Evolutionary conservation across 2,888 invertebrate species (phyloP).

Genomic region (Nebria brevicollis): DNA sequence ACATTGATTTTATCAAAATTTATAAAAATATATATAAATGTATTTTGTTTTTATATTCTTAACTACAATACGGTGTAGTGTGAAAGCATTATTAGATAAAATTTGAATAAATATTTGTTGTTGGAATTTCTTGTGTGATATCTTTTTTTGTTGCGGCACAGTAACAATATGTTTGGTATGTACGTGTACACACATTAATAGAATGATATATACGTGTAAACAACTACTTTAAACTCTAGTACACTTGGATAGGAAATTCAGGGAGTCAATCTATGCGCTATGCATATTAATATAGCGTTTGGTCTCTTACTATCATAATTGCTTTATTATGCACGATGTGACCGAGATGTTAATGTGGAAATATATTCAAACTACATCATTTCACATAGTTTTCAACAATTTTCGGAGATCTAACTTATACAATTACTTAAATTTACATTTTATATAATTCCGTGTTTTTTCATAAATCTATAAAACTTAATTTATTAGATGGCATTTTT

Average conservation of each 20-base stretch:
- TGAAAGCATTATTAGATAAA: too few relatives aligned
- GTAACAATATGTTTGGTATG: background rate
- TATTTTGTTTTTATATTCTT: too few relatives aligned
- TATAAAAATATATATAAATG: too few relatives aligned
- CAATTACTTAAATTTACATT: too few relatives aligned
- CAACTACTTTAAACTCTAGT: background rate
- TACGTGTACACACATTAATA: background rate
- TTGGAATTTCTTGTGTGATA: background rate
- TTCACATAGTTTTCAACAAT: background rate
- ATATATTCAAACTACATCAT: background rate
- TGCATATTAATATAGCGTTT: background rate
- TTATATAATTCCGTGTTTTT: too few relatives aligned
- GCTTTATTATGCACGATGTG: background rate
- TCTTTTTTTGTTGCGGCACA: background rate
- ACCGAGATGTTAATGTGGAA: background rate
- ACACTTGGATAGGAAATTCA: background rate
- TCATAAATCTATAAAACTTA: too few relatives aligned
- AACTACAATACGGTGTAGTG: too few relatives aligned
- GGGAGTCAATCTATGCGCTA: background rate
- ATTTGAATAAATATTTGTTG: background rate
- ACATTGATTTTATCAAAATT: too few relatives aligned
- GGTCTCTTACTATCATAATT: slow-evolving; percentile 1
- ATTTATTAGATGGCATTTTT: too few relatives aligned
- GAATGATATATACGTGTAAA: background rate
- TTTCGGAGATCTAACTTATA: background rate